Conservation (phyloP, 2,797 vertebrate genomes). For the Pseudochirops cupreus region DNA sequence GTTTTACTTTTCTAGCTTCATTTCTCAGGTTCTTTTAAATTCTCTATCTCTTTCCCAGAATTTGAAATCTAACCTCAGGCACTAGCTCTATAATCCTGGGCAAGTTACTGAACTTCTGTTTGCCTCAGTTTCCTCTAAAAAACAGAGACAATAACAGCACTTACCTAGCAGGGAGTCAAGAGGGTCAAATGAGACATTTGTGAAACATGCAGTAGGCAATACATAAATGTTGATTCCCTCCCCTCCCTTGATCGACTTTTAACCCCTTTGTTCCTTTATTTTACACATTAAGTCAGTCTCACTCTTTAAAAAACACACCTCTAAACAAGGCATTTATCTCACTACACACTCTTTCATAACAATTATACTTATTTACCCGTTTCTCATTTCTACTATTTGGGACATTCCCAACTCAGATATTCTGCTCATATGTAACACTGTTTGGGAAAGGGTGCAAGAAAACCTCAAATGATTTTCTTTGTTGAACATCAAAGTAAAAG, state of each 20-base stretch:
- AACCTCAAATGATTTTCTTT: background rate
- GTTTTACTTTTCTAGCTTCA: background rate
- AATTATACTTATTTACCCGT: background rate
- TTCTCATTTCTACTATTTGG: background rate
- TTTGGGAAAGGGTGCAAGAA: background rate
- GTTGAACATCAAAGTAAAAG: background rate
- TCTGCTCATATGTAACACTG: background rate
- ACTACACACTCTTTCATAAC: background rate
- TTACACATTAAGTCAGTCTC: background rate
- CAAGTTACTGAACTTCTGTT: background rate
- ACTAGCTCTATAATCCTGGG: background rate
- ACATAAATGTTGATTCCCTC: background rate
- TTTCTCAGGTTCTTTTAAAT: background rate
- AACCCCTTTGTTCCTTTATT: background rate
- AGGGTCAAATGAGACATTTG: background rate
- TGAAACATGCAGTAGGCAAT: background rate
- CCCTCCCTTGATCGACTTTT: background rate
- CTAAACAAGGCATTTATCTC: background rate
- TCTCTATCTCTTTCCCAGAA: background rate
- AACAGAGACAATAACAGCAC: background rate
- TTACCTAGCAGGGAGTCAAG: background rate
- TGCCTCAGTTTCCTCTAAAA: background rate
- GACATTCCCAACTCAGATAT: background rate
- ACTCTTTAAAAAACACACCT: background rate
- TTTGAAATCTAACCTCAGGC: background rate